Evolutionary conservation across 2,113 vertebrate genomes (phyloP), one percentile per base, ranked within the genome.

Genomic region (Pavo muticus): DNA sequence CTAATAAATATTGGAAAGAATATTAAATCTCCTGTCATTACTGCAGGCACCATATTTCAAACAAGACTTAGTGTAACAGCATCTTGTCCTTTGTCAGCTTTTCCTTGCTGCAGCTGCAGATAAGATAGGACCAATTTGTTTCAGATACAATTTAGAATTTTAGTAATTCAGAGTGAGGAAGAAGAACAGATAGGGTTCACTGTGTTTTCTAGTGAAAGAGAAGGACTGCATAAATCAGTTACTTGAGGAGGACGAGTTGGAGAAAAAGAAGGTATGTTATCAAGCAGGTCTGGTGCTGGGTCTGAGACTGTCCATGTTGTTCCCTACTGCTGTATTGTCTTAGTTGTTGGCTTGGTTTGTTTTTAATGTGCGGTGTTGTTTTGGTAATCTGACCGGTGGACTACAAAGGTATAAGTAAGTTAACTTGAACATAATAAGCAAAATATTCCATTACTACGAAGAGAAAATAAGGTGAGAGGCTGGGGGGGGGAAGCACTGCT

Each of bases 241-340:
- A 5, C n/a, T 52, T 11, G 35, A 63, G 61, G 61, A 44, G 27
- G 19, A 59, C 0, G 10, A 68, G 16, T 8, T 14, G 69, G 11
- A 15, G 27, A 21, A 61, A 30, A 61, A 9, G 12, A 65, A 9
- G 11, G 5, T 2, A 0, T 15, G 37, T 40, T 50, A 19, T 7
- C 12, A 29, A 82, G 68, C 18, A 0, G 3, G n/a, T 30, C 42
- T 80, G 47, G 21, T 10, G 39, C 48, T 88, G 71, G 21, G 1
- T 4, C 24, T 63, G 65, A 8, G 27, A 1, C 2, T 23, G 57
- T 11, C 57, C 27, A 0, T 14, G 20, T 6, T 59, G 39, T 6
- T 57, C 52, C 67, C 19, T 57, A 8, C 37, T 7, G 64, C 59
- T 77, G 52, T 35, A 3, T 0, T 7, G 35, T 16, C 69, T 70